These are phyloP conservation scores for Tapirus terrestris DNA, from an alignment of 2,113 vertebrate genomes.

Conservation along the genomic window DNA sequence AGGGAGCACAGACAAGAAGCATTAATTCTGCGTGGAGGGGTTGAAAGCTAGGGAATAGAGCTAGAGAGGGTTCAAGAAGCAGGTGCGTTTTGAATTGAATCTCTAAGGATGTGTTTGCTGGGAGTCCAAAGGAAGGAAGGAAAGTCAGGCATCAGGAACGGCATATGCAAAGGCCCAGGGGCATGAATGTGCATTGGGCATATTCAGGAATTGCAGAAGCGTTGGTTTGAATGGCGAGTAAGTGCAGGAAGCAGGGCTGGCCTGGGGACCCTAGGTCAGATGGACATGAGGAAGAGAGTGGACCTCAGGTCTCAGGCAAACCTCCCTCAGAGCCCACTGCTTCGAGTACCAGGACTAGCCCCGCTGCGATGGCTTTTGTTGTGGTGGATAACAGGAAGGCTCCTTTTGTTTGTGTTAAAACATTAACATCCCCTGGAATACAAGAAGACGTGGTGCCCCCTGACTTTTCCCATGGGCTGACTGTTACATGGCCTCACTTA, in stretches of 20 bases:
- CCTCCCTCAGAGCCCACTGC: not conserved
- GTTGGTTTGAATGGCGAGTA: not conserved
- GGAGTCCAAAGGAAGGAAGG: not conserved
- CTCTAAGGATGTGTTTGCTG: not conserved
- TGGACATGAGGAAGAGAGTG: accelerated
- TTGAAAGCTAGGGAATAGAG: too few relatives aligned
- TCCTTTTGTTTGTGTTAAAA: not conserved
- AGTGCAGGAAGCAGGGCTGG: not conserved
- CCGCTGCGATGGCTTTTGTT: not conserved
- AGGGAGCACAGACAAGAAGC: not conserved
- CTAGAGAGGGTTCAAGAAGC: not conserved
- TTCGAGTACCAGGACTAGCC: not conserved
- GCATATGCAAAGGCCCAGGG: not conserved
- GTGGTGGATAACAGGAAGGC: too few relatives aligned
- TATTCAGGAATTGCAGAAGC: not conserved
- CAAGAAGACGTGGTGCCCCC: not conserved
- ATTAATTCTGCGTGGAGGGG: not conserved
- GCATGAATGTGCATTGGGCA: too few relatives aligned
- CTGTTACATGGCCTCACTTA: not conserved
- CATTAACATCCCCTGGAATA: not conserved
- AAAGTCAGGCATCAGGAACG: not conserved
- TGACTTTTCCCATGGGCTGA: not conserved
- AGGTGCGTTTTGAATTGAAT: not conserved
- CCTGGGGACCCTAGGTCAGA: too few relatives aligned
- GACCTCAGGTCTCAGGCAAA: not conserved